Base-by-base conservation (phyloP, 2,888 invertebrate species). In the Heliconius hortense region DNA sequence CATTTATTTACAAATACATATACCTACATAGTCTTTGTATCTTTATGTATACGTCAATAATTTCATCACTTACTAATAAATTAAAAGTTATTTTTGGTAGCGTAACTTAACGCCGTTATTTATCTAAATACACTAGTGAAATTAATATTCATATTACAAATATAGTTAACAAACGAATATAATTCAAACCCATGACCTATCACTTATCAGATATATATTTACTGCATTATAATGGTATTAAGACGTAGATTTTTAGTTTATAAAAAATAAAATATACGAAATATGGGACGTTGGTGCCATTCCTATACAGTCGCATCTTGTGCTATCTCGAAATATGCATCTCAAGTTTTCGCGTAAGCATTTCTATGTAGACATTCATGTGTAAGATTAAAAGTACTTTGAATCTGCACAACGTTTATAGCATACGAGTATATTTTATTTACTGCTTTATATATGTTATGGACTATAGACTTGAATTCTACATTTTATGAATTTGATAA, bases 291-390 rank as follows among this genome's bases (percentile, higher is more conserved):
- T 11, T 21, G 26, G 39, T 21, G 68, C 53, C 68, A 68, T 56
- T 56, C 69, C 28, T 56, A n/a, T 31, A 69, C 35, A 35, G 53
- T n/a, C 69, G 69, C 69, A 56, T 56, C 69, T 56, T 69, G 8
- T 60, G 60, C 60, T 59, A 59, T 59, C 71, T 35, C 60, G 60
- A 71, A 60, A 60, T 71, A 60, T 60, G 71, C 71, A 60, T 60
- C 59, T 71, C 71, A 71, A 71, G 59, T 71, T 71, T 71, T 71
- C 71, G 39, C 35, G 71, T 35, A 59, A 60, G 43, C 35, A 71
- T 71, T 71, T 71, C 60, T 59, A 59, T 60, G 60, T 24, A 71
- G 60, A 60, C 60, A 60, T 71, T 71, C 59, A 26, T 71, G 59
- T 71, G 59, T 26, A 39, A 71, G 59, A 71, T 71, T 71, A 71